Evolutionary conservation across 2,113 vertebrate genomes (phyloP).

Genomic region (Gavia stellata): DNA sequence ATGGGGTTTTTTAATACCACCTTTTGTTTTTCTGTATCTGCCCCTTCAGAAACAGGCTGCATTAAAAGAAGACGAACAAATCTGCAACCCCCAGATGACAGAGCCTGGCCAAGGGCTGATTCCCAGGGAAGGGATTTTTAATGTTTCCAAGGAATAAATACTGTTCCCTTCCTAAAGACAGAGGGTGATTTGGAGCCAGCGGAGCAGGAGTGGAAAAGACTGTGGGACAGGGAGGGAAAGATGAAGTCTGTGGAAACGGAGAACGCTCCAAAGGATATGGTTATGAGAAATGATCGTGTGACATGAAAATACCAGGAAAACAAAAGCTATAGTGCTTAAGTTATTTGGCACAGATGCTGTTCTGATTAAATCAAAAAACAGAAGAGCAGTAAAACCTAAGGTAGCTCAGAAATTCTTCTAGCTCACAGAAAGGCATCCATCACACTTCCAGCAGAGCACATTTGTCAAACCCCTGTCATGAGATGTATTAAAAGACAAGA

Average conservation of each 20-base stretch:
- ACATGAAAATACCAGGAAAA: background rate
- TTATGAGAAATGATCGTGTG: background rate
- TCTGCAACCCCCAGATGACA: background rate
- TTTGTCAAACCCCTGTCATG: background rate
- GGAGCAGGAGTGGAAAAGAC: background rate
- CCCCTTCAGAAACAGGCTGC: background rate
- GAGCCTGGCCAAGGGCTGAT: background rate
- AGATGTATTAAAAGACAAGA: background rate
- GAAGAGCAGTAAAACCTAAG: background rate
- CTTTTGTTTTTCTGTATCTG: background rate
- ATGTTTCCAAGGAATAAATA: background rate
- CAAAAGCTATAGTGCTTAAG: background rate
- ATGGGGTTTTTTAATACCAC: rapidly evolving
- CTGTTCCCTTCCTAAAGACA: background rate
- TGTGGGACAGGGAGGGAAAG: background rate
- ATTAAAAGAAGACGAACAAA: background rate
- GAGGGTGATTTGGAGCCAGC: background rate
- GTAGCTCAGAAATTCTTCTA: background rate
- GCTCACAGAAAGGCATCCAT: background rate
- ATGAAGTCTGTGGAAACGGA: background rate
- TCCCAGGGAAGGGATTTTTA: background rate
- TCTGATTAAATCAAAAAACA: background rate
- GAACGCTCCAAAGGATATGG: background rate
- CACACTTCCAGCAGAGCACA: background rate
- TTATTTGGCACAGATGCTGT: background rate